Evolutionary conservation across 2,888 invertebrate species (phyloP), one percentile per base, ranked within the genome.

Genomic region (Amiota minor): DNA sequence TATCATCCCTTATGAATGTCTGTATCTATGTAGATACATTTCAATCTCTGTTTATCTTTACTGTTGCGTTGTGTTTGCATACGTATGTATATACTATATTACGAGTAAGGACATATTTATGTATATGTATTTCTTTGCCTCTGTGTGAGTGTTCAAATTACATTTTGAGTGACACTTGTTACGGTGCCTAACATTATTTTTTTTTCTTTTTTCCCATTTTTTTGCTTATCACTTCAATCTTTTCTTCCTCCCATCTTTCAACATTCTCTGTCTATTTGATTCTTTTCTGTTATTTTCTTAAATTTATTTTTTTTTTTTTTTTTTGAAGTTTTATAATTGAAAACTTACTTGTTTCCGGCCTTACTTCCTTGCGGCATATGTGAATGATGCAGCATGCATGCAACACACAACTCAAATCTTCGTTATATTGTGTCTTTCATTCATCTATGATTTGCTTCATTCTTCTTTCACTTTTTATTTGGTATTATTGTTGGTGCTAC

Each of bases 291-390:
- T 45, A 35, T 62, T 47, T 65, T 18, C 65, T 71, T 45, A 4
- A 12, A 12, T n/a, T 23, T 70, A 6, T n/a, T 46, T 70, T 53
- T 56, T 70, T 10, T 6, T n/a, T 23, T 70, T 14, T n/a, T 46
- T 70, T 53, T 56, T 70, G 46, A 46, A 56, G 55, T 70, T 70
- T 70, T 55, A 56, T 70, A 70, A 70, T 70, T 70, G 70, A 46
- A 56, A 70, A 70, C 69, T 70, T 70, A 23, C 53, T 14, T n/a
- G 53, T 53, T 53, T 11, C n/a, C 53, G 8, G 53, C n/a, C 53
- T 68, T 56, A 14, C 45, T 70, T 55, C 70, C 70, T 70, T 70
- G 70, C 56, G 70, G 70, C 70, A 70, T 55, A 55, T 70, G 70
- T 70, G 65, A 35, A 35, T 35, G 35, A 2, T 35, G 35, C 35